Conservation (phyloP, 2,113 vertebrate genomes). For the Artemisiospiza belli region DNA sequence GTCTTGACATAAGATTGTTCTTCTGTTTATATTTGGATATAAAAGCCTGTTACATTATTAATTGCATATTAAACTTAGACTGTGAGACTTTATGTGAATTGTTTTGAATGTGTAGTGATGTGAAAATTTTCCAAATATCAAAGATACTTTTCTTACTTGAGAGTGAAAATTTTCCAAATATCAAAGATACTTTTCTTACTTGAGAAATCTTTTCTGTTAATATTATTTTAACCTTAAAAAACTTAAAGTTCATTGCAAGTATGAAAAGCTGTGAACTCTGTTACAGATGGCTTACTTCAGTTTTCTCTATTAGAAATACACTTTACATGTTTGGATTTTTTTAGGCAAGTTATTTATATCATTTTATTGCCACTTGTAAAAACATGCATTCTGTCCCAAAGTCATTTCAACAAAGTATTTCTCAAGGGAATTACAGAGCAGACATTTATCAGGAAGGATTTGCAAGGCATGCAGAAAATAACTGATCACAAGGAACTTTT, state of each 20-base stretch:
- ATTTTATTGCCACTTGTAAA: background rate
- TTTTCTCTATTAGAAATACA: background rate
- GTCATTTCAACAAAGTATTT: background rate
- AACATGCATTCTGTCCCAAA: background rate
- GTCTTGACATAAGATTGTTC: background rate
- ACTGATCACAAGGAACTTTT: background rate
- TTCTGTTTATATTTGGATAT: background rate
- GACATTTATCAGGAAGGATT: background rate
- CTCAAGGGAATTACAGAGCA: background rate
- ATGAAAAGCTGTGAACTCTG: background rate
- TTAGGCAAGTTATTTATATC: background rate
- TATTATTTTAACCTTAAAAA: background rate
- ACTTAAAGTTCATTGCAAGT: background rate
- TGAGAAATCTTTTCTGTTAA: background rate
- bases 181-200: background rate
- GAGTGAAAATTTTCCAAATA: background rate
- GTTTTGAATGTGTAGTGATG: background rate
- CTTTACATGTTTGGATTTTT: background rate
- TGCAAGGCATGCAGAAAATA: conserved; percentile 12
- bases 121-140: background rate
- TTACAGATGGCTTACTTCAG: background rate
- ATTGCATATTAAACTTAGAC: background rate
- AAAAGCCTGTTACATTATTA: background rate
- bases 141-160: background rate
- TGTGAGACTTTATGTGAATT: background rate